Conservation (phyloP, 2,113 vertebrate genomes). For the Tragelaphus imberbis region DNA sequence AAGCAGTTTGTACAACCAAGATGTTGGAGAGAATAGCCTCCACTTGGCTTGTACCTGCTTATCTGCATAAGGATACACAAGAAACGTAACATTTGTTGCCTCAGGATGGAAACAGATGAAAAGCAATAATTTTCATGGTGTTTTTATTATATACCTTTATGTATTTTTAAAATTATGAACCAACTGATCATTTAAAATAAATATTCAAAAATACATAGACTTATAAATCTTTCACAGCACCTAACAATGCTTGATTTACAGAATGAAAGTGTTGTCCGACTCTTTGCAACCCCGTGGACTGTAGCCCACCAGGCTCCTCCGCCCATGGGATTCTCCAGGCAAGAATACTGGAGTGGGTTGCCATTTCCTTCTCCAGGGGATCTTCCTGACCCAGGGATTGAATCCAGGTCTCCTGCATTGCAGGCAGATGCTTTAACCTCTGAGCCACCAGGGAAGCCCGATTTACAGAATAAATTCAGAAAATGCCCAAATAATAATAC, state of each 20-base stretch:
- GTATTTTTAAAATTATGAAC: not conserved
- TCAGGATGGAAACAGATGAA: not conserved
- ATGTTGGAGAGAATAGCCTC: not conserved
- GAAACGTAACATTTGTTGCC: not conserved
- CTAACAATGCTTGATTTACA: not conserved
- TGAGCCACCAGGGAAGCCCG: too few species aligned
- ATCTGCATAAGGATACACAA: not conserved
- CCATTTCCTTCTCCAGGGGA: too few species aligned
- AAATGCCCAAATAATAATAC: not conserved
- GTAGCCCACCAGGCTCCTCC: too few species aligned
- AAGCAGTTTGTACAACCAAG: not conserved
- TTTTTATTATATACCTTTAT: not conserved
- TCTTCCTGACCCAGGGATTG: too few species aligned
- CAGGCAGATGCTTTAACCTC: too few species aligned
- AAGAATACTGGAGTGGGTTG: too few species aligned
- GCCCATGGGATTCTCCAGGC: too few species aligned
- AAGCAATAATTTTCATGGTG: not conserved
- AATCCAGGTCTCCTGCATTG: too few species aligned
- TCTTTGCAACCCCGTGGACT: too few species aligned
- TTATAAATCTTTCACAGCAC: not conserved
- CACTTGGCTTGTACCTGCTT: not conserved
- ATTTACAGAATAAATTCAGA: not conserved
- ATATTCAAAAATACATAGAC: not conserved
- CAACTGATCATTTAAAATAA: constrained; percentile 3
- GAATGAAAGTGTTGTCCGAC: too few species aligned